These are phyloP conservation scores for Xenops minutus DNA, from an alignment of 2,797 vertebrate species.

Conservation along the genomic window DNA sequence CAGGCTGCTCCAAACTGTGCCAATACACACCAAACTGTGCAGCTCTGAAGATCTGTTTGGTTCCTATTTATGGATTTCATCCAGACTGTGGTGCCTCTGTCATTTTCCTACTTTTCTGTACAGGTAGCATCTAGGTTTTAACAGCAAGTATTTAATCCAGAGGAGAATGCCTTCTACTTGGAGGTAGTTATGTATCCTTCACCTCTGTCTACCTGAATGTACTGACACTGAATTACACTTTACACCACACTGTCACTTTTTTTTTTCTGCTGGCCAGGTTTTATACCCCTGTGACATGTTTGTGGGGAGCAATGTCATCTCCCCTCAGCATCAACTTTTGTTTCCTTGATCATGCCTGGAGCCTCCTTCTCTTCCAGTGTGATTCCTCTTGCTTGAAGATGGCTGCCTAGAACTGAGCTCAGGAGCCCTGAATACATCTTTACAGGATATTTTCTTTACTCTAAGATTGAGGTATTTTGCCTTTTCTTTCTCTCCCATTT, in stretches of 20 bases:
- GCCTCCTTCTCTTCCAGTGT: neutral
- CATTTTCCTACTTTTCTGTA: neutral
- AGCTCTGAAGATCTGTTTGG: neutral
- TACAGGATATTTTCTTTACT: neutral
- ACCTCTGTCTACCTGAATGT: neutral
- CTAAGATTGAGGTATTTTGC: neutral
- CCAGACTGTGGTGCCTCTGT: neutral
- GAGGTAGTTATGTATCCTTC: neutral
- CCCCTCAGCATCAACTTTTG: neutral
- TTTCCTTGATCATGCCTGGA: neutral
- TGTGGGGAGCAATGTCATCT: neutral
- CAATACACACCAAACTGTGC: rapidly evolving
- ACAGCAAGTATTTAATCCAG: neutral
- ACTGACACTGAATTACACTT: neutral
- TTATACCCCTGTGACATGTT: neutral
- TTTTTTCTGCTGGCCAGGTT: neutral
- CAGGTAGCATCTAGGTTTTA: neutral
- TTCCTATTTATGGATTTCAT: neutral
- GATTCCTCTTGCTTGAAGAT: neutral
- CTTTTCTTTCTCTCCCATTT: neutral
- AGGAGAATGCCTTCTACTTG: neutral
- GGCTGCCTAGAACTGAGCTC: neutral
- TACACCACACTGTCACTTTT: neutral
- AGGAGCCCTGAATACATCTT: neutral
- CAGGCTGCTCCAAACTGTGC: neutral